Conservation (phyloP, 2,113 vertebrate genomes). For the Polypterus bichir region DNA sequence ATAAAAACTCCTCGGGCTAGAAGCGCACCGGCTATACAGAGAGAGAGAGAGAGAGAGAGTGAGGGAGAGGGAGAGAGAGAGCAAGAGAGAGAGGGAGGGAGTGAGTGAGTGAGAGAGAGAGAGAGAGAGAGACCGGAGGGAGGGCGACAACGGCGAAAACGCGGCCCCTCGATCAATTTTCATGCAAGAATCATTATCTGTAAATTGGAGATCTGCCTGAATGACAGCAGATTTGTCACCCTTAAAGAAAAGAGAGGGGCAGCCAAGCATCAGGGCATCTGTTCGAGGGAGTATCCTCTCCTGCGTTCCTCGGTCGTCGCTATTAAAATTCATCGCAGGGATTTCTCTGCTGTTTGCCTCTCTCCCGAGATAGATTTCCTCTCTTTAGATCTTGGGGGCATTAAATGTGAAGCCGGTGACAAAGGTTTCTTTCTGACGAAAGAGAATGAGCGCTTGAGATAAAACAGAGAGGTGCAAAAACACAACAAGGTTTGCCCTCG, state of each 20-base stretch:
- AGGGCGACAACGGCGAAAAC: conserved; percentile 22
- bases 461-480: not conserved
- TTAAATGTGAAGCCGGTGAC: too few species aligned
- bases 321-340: conserved; percentile 22
- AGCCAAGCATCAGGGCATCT: conserved; percentile 57
- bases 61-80: conserved; percentile 10
- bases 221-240: conserved; percentile 83
- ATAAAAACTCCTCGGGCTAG: conserved; percentile 52
- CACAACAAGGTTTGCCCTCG: not conserved
- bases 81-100: conserved; percentile 25
- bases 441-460: not conserved
- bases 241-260: conserved; percentile 68
- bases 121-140: conserved; percentile 21
- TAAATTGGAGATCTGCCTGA: conserved; percentile 70
- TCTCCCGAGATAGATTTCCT: conserved; percentile 3
- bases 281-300: conserved; percentile 41
- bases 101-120: conserved; percentile 19
- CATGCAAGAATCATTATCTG: conserved; percentile 76
- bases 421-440: too few species aligned
- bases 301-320: conserved; percentile 19
- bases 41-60: conserved; percentile 32
- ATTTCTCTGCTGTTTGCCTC: conserved; percentile 28
- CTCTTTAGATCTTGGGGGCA: not conserved
- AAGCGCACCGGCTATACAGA: conserved; percentile 23
- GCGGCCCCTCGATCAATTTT: conserved; percentile 63